Evolutionary conservation across 2,113 vertebrate genomes (phyloP).

Genomic region (Sigmodon hispidus): DNA sequence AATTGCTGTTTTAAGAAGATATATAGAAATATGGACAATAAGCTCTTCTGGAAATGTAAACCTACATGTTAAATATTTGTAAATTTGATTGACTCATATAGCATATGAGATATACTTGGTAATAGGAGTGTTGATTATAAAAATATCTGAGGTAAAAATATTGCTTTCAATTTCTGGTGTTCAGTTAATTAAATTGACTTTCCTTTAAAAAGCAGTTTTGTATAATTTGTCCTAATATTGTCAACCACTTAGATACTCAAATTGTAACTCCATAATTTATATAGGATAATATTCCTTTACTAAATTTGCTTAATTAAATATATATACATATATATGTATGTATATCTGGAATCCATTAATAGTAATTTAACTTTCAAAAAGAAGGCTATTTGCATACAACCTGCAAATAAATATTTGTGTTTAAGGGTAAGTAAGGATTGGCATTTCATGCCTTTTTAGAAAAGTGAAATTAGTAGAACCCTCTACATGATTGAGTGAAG

Average conservation of each 20-base stretch:
- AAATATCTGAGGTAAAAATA: slow-evolving; percentile 10
- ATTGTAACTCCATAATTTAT: not conserved
- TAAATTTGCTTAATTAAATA: not conserved
- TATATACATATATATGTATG: not conserved
- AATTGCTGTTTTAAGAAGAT: slow-evolving; percentile 38
- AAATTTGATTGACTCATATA: not conserved
- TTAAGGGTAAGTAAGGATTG: not conserved
- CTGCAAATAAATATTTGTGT: not conserved
- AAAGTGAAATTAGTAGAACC: not conserved
- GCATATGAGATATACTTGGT: not conserved
- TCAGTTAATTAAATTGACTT: not conserved
- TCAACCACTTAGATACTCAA: not conserved
- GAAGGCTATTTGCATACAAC: not conserved
- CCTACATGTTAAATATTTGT: not conserved
- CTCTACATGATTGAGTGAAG: not conserved
- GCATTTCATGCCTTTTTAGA: not conserved
- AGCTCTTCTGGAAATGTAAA: slow-evolving; percentile 30
- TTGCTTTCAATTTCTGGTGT: not conserved
- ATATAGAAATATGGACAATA: slow-evolving; percentile 14
- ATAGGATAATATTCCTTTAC: not conserved
- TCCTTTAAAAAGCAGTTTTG: not conserved
- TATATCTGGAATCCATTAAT: not conserved
- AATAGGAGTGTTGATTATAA: not conserved
- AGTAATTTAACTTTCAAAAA: not conserved
- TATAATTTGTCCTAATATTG: not conserved